A percentile compares a stretch with the other conserved stretches of the same genome.
Evolutionary conservation across 2,113 vertebrate genomes (phyloP).

Genomic region (Atractosteus spatula): DNA sequence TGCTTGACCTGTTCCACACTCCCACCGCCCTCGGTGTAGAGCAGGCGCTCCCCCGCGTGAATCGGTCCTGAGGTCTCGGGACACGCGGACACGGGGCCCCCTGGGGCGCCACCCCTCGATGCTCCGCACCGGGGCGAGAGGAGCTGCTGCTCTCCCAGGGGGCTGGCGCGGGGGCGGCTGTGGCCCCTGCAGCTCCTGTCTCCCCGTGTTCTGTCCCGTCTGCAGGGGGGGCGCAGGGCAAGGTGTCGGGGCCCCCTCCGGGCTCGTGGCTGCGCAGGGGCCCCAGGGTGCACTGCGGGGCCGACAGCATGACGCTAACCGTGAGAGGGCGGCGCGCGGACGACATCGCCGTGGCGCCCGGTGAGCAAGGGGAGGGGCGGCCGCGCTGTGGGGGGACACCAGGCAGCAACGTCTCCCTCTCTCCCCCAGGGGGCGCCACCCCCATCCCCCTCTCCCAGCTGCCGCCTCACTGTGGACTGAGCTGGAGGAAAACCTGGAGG

Average conservation of each 20-base stretch:
- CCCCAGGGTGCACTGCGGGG: constrained; percentile 52
- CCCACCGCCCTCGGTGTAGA: too few species aligned
- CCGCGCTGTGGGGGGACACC: constrained; percentile 22
- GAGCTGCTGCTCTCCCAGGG: too few species aligned
- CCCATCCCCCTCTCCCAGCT: constrained; percentile 56
- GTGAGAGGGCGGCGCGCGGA: constrained; percentile 42
- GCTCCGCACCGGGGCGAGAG: too few species aligned
- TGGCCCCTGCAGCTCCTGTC: too few species aligned
- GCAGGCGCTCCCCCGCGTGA: too few species aligned
- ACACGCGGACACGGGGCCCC: too few species aligned
- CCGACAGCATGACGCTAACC: constrained; percentile 52
- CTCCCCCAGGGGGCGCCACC: constrained; percentile 41
- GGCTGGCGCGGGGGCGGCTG: too few species aligned
- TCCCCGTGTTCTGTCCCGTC: too few species aligned
- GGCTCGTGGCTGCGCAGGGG: constrained; percentile 43
- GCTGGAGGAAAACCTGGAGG: constrained; percentile 40
- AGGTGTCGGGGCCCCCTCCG: constrained; percentile 20
- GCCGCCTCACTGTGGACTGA: constrained; percentile 56
- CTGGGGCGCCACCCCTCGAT: too few species aligned
- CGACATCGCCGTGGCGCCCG: too few species aligned
- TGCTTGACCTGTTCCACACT: too few species aligned
- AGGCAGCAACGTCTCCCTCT: not conserved
- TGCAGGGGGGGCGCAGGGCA: constrained; percentile 24
- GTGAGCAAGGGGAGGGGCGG: constrained; percentile 32
- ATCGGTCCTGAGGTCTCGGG: too few species aligned